phyloP scores from a whole-genome alignment of 2,888 invertebrate genomes.

The Allolobophora icterica region DNA sequence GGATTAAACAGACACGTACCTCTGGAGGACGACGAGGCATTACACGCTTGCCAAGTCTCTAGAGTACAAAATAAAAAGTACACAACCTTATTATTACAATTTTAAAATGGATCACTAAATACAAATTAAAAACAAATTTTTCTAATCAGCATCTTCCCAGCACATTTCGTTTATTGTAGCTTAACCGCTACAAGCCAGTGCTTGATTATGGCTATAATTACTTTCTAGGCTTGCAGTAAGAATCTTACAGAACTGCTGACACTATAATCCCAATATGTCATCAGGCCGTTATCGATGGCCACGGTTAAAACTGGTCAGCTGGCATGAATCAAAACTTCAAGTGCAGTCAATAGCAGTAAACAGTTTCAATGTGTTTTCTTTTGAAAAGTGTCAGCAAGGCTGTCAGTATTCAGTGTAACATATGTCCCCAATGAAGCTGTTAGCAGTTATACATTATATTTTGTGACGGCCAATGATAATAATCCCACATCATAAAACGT shows the following conservation, averaged over 20 bases:
- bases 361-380: not conserved
- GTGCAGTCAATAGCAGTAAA: not conserved
- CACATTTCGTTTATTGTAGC: not conserved
- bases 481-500: not conserved
- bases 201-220: not conserved
- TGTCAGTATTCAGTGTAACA: not conserved
- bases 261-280: not conserved
- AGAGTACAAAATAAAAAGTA: conserved; percentile 21
- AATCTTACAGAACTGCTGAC: not conserved
- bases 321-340: not conserved
- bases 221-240: not conserved
- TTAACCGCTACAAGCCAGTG: not conserved
- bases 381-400: not conserved
- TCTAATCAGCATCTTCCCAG: not conserved
- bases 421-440: too few relatives aligned
- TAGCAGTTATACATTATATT: too few relatives aligned
- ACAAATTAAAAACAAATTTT: too few relatives aligned
- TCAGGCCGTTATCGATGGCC: not conserved
- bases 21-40: conserved; percentile 29
- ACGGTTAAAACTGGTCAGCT: not conserved
- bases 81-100: not conserved
- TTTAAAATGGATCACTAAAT: not conserved
- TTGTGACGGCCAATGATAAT: too few relatives aligned
- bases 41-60: conserved; percentile 39
- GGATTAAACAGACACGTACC: not conserved